These are phyloP conservation scores for Catharus minimus DNA, from an alignment of 2,113 vertebrate species.

Conservation along the genomic window DNA sequence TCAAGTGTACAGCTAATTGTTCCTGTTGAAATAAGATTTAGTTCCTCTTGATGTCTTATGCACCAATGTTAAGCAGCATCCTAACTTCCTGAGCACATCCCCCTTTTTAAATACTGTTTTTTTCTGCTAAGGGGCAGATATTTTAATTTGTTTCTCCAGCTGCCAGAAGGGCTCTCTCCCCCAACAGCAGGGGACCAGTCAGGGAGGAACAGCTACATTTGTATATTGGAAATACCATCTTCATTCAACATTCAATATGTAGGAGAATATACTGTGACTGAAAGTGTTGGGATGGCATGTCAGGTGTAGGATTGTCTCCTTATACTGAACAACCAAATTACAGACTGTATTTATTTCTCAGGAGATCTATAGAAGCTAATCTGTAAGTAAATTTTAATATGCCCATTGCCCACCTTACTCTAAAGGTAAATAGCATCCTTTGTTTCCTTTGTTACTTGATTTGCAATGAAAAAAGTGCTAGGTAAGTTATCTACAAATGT, in stretches of 20 bases:
- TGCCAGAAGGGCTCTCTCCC: background rate
- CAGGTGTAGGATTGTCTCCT: background rate
- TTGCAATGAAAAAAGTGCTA: background rate
- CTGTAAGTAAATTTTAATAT: background rate
- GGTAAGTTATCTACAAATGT: background rate
- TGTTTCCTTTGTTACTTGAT: background rate
- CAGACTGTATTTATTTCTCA: background rate
- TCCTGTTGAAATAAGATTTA: background rate
- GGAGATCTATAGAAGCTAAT: background rate
- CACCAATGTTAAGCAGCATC: background rate
- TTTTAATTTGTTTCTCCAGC: background rate
- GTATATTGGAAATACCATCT: accelerated
- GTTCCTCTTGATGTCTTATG: accelerated
- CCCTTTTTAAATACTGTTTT: background rate
- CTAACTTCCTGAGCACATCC: background rate
- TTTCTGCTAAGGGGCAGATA: background rate
- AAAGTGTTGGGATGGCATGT: background rate
- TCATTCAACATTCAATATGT: background rate
- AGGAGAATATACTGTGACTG: background rate
- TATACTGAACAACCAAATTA: background rate
- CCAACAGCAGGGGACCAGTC: background rate
- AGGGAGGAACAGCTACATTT: background rate
- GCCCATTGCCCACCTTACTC: background rate
- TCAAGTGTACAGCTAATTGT: background rate
- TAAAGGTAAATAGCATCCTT: background rate